Base-by-base conservation (phyloP, 2,113 vertebrate species). In the Zeus faber region DNA sequence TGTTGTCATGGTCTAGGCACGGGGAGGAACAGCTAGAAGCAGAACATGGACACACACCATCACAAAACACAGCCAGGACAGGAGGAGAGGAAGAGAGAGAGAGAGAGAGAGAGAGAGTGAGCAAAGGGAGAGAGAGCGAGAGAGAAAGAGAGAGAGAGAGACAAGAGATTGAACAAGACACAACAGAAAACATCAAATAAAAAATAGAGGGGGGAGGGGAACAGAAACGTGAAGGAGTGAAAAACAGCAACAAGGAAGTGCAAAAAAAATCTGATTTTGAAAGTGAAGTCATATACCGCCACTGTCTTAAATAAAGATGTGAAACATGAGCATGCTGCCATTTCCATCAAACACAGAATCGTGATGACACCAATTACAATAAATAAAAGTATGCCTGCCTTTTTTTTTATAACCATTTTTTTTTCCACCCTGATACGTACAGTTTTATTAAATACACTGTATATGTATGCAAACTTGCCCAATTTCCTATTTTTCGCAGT, bases 1-100 rank as follows among this genome's bases (percentile, higher is more conserved):
- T 94, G 93, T 94, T 94, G 94, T 98, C 95, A 91, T 93, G 91
- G 82, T 97, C 95, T 91, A 96, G 92, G 92, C 90, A 96, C 82
- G 95, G 94, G 91, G 95, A 95, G 76, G 93, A 82, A 80, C 59
- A 91, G 92, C 95, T 98, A 94, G 81, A 93, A 83, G 93, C 76
- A 94, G 86, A 92, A 92, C 76, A 93, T 82, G 92, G 77, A 11
- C 44, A 62, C 16, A 90, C 81, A 88, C 88, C 80, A 89, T 87
- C 83, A 92, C 65, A 86, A 54, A 71, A 37, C 35, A 66, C 64
- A 67, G 44, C 23, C 62, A 14, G 22, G 9, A 72, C n/a, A 62
- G 48, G 29, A 17, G 72, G 64, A 88, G 75, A 58, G 6, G 27
- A 9, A 17, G 3, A 11, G 13, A 18, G 11, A 21, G 22, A 31